Conservation (phyloP, 2,113 vertebrate genomes). For the Vulpes ferrilata region DNA sequence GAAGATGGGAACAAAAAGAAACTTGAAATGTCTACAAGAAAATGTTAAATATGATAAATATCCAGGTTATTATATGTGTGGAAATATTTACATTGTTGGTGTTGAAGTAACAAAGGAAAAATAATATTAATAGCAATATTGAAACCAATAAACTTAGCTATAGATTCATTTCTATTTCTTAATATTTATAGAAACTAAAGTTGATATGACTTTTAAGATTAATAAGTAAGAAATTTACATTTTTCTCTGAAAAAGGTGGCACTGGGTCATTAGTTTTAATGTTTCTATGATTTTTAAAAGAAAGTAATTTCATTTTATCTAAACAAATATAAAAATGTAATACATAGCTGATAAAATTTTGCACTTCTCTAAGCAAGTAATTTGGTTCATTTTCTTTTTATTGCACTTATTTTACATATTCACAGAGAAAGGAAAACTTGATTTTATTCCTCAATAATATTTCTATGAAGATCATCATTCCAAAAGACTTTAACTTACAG, state of each 20-base stretch:
- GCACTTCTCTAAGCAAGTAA: conserved; percentile 44
- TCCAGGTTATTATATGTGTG: neutral
- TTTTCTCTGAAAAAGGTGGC: neutral
- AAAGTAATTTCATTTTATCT: conserved; percentile 54
- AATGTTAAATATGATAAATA: neutral
- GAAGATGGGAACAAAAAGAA: neutral
- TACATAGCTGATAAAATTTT: neutral
- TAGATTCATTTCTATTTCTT: neutral
- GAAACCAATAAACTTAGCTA: neutral
- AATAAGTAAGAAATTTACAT: neutral
- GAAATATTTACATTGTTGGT: neutral
- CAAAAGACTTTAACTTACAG: neutral
- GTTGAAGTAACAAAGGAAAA: neutral
- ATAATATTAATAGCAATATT: neutral
- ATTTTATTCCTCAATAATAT: neutral
- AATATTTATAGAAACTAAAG: neutral
- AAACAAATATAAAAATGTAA: conserved; percentile 53
- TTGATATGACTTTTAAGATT: neutral
- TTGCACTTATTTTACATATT: neutral
- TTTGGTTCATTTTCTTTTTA: conserved; percentile 27
- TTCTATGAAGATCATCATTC: neutral
- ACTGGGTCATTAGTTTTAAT: conserved; percentile 11
- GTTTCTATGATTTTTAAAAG: conserved; percentile 27
- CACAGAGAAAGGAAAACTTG: neutral
- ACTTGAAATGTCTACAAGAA: neutral